Conservation (phyloP, 2,888 invertebrate genomes). For the Phyto melanocephala region DNA sequence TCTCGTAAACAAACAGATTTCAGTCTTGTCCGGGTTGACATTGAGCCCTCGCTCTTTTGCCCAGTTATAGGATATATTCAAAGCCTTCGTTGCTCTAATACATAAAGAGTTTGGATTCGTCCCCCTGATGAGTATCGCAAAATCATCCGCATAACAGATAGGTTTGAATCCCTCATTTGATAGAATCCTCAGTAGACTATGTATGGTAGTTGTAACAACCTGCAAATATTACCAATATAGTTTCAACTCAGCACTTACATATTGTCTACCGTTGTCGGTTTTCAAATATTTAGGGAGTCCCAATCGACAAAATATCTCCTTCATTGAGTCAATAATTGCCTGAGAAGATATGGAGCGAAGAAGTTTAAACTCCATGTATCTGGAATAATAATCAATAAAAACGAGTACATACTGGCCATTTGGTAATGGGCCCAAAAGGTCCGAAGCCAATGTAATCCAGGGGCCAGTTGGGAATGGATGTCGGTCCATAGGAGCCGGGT, state of each 20-base stretch:
- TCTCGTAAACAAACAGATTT: too few species aligned
- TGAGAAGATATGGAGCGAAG: slow-evolving; percentile 17
- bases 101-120: too few species aligned
- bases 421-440: slow-evolving; percentile 10
- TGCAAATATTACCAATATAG: too few species aligned
- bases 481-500: slow-evolving; percentile 26
- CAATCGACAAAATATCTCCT: slow-evolving; percentile 45
- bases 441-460: slow-evolving; percentile 60
- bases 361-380: slow-evolving; percentile 18
- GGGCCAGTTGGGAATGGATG: slow-evolving; percentile 32
- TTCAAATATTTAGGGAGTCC: slow-evolving; percentile 49
- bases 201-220: too few species aligned
- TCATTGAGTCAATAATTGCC: slow-evolving; percentile 28
- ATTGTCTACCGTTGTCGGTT: slow-evolving; percentile 61
- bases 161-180: too few species aligned
- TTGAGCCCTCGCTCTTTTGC: too few species aligned
- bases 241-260: slow-evolving; percentile 57
- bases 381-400: slow-evolving; percentile 13
- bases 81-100: too few species aligned
- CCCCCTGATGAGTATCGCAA: too few species aligned
- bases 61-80: too few species aligned
- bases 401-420: slow-evolving; percentile 8
- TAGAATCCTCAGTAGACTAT: too few species aligned
- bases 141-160: too few species aligned
- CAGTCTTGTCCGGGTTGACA: too few species aligned